Evolutionary conservation across 1,140 invertebrate genomes (phyloP), one percentile per base, ranked within the genome.

Genomic region (Gonatopus flavifemur): DNA sequence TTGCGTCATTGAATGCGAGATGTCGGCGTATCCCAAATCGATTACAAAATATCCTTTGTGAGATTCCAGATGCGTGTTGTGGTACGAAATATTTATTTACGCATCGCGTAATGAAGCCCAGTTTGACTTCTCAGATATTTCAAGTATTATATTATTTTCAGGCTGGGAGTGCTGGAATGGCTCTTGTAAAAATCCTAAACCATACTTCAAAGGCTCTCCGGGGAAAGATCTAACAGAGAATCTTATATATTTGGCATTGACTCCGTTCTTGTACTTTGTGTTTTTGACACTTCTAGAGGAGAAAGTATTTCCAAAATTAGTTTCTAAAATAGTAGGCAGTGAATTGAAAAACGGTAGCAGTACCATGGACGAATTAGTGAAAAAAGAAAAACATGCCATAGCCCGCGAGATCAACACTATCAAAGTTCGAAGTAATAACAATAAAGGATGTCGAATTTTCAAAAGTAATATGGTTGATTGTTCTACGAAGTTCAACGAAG

Each of bases 331-430:
- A 5, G 48, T 55, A 10, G 59, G 59, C 8, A 40, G 47, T 2
- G 62, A 64, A 8, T 44, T 62, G 10, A 59, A 44, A 40, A 46
- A 25, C 1, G 31, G 15, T 1, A 35, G 21, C 20, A 21, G 54
- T 3, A 47, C 31, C 7, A 70, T 61, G 37, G 74, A 78, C 8
- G 75, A 76, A 28, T 62, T 76, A 59, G 75, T 78, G 0, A 68
- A 70, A 41, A 55, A 66, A 16, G 75, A 78, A 38, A 76, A 73
- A 19, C 56, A 66, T 13, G 38, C 61, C 6, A 66, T 74, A 18
- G 62, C 64, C 28, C 20, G 58, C 19, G 74, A 76, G 54, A 57
- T 74, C 0, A 59, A 46, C 12, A 76, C 68, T 57, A 30, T 69
- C 7, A 52, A 51, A 32, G 66, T 44, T 9, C 55, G 43, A 37